Evolutionary conservation across 2,113 vertebrate genomes (phyloP), one percentile per base, ranked within the genome.

Genomic region (Cyprinus carpio): DNA sequence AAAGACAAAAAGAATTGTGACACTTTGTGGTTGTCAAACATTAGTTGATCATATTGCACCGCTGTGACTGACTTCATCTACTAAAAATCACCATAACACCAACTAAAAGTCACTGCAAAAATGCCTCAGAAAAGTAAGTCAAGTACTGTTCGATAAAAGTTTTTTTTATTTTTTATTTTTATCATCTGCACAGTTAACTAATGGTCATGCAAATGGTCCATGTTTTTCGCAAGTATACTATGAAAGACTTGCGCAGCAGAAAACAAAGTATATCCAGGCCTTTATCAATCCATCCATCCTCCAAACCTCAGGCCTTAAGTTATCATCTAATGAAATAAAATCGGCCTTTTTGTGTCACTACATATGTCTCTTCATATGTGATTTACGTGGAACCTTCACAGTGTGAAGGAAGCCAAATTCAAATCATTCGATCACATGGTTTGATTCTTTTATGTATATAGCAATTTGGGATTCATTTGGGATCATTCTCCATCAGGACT

Each of bases 401-500:
- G 31, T 69, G 11, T 69, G 4, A 37, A 69, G 13, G 49, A 51
- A 69, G 18, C 16, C 65, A 34, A 69, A 69, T 69, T 51, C 49
- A 51, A 51, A 51, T 51, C 10, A 37, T 37, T 37, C 6, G 4
- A 71, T 23, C 67, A 71, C 20, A 71, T 23, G 31, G 34, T 37
- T 37, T 37, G 9, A 71, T 37, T 37, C 4, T 40, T 71, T 71
- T 37, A 34, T 5, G 9, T 71, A 31, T 69, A 2, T 23, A 71
- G 20, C 37, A n/a, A 15, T 74, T n/a, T 74, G 12, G 5, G 25
- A 46, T 15, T 18, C 0, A 54, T 76, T 78, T 56, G 20, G 31
- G 75, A 90, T 89, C 89, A 82, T 86, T 91, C 92, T 93, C 86
- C 91, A 82, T 87, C 87, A 78, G 37, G 71, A 83, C 89, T 83